A percentile compares a stretch with the other conserved stretches of the same genome.
phyloP scores from a whole-genome alignment of 1,140 invertebrate genomes.

The Trissolcus basalis region DNA sequence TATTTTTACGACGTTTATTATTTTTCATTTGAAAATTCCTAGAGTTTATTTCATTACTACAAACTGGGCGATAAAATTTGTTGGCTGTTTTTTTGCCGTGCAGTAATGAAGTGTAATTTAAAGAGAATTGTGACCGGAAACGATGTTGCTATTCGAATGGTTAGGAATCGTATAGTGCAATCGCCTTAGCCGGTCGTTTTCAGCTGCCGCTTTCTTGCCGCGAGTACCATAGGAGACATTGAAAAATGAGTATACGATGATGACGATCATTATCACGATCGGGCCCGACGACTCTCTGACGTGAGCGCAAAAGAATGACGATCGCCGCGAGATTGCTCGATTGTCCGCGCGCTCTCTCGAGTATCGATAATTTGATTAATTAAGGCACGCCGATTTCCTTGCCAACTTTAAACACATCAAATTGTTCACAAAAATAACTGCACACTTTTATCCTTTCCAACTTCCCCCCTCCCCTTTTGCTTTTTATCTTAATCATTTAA shows the following conservation, averaged over 20 bases:
- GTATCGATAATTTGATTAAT: constrained; percentile 63
- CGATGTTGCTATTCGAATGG: not conserved
- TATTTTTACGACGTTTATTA: too few species aligned
- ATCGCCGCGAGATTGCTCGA: constrained; percentile 9
- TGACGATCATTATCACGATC: constrained; percentile 69
- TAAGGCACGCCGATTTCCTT: not conserved
- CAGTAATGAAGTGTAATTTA: not conserved
- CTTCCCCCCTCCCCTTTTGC: too few species aligned
- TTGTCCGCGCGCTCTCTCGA: constrained; percentile 29
- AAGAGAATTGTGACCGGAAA: not conserved
- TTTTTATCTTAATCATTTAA: too few species aligned
- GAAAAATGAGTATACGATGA: constrained; percentile 69
- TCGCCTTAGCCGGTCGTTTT: constrained; percentile 9
- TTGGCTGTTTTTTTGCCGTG: not conserved
- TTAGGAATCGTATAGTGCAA: constrained; percentile 27
- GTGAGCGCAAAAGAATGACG: constrained; percentile 56
- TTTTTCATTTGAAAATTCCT: too few species aligned
- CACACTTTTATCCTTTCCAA: constrained; percentile 23
- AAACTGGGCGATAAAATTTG: not conserved
- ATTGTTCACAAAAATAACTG: constrained; percentile 51
- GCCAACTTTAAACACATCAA: too few species aligned
- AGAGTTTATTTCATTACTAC: too few species aligned
- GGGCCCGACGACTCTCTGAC: constrained; percentile 63
- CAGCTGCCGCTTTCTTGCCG: constrained; percentile 40
- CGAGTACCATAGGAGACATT: constrained; percentile 68